These are phyloP conservation scores for Melanocharis versteri DNA, from an alignment of 2,113 vertebrate genomes.

Conservation along the genomic window DNA sequence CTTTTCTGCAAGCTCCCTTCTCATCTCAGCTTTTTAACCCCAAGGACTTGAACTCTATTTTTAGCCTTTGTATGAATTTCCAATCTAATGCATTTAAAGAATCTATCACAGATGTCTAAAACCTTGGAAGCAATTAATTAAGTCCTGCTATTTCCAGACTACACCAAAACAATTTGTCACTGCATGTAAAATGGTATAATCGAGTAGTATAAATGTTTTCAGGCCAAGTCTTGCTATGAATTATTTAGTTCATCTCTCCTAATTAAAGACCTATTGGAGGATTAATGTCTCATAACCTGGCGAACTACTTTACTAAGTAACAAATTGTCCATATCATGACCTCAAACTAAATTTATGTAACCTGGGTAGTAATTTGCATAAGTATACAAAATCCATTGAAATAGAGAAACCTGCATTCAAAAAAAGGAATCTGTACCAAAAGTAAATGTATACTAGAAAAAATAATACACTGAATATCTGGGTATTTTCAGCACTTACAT, in stretches of 20 bases:
- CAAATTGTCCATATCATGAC: constrained; percentile 78
- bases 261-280: constrained; percentile 78
- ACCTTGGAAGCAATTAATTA: constrained; percentile 77
- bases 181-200: constrained; percentile 77
- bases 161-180: constrained; percentile 79
- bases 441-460: neutral
- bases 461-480: neutral
- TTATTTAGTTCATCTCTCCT: constrained; percentile 79
- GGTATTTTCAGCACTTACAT: neutral
- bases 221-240: constrained; percentile 74
- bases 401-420: neutral
- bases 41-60: constrained; percentile 70
- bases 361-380: constrained; percentile 54
- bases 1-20: constrained; percentile 1
- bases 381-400: constrained; percentile 25
- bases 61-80: constrained; percentile 70
- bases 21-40: constrained; percentile 49
- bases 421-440: neutral
- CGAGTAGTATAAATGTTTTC: constrained; percentile 76
- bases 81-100: constrained; percentile 71
- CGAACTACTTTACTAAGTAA: constrained; percentile 77
- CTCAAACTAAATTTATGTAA: constrained; percentile 73
- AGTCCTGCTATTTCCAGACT: constrained; percentile 71
- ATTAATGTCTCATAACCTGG: constrained; percentile 79
- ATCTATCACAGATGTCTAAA: constrained; percentile 72